Evolutionary conservation across 2,797 vertebrate species (phyloP).

Genomic region (Phalloptychus januarius): DNA sequence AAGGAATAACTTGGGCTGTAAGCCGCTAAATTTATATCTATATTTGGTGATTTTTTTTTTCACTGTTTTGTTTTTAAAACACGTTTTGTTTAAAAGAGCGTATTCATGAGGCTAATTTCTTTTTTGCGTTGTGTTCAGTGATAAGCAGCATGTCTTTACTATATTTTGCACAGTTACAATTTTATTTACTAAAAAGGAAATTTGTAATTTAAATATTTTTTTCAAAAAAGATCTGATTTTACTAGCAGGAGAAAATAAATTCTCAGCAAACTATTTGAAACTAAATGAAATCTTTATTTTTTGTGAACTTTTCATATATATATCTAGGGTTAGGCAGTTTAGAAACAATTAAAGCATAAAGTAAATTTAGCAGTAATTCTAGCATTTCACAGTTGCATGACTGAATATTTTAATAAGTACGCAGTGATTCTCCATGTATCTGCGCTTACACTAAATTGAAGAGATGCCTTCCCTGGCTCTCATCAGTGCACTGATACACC

Average conservation of each 20-base stretch:
- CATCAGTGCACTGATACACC: slow-evolving; percentile 55
- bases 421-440: slow-evolving; percentile 25
- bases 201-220: neutral
- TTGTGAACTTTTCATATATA: neutral
- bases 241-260: neutral
- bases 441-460: slow-evolving; percentile 29
- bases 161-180: neutral
- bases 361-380: neutral
- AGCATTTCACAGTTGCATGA: neutral
- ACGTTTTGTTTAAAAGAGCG: neutral
- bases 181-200: neutral
- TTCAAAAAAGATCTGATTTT: neutral
- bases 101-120: neutral
- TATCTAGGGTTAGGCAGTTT: neutral
- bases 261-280: neutral
- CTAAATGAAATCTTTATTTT: no score
- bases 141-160: neutral
- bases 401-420: neutral
- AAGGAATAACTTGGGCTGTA: neutral
- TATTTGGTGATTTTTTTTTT: no score
- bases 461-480: slow-evolving; percentile 51
- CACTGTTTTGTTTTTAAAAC: neutral
- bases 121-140: neutral
- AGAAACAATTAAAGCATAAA: neutral
- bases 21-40: neutral